A percentile compares a stretch with the other conserved stretches of the same genome.
phyloP scores from a whole-genome alignment of 2,888 invertebrate species.

The Eristalinus aeneus region DNA sequence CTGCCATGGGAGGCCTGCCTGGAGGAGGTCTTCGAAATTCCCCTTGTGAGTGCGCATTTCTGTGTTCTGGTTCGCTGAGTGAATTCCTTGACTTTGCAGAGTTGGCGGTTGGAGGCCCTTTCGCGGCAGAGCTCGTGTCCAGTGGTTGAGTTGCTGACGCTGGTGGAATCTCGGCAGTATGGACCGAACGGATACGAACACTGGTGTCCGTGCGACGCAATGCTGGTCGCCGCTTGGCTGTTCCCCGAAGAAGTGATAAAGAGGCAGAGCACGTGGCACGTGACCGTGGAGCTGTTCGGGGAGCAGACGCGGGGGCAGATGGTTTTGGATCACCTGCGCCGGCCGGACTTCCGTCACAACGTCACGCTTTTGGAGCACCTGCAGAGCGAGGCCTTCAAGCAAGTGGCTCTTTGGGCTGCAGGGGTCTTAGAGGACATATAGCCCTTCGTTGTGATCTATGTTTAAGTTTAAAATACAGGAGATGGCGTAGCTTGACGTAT shows the following conservation, averaged over 20 bases:
- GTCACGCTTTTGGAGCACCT: conserved; percentile 79
- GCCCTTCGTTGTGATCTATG: too few species aligned
- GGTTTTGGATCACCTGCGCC: conserved; percentile 82
- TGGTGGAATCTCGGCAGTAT: background rate
- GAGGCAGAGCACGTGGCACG: conserved; percentile 78
- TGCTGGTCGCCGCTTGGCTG: conserved; percentile 81
- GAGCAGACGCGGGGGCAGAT: conserved; percentile 84
- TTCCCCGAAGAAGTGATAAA: conserved; percentile 76
- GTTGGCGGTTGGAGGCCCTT: background rate
- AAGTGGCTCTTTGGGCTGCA: background rate
- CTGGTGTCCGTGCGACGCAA: conserved; percentile 82
- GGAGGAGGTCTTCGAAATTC: conserved; percentile 75
- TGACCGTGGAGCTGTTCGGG: conserved; percentile 84
- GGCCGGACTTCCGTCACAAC: conserved; percentile 74
- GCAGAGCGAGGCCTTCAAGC: conserved; percentile 72
- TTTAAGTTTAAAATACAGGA: too few species aligned
- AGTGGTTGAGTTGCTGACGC: background rate
- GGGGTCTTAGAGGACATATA: background rate
- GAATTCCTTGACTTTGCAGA: conserved; percentile 74
- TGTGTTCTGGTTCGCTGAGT: background rate
- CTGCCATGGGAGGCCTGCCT: conserved; percentile 87
- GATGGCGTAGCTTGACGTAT: too few species aligned
- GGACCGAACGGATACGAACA: background rate
- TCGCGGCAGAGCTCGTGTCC: background rate
- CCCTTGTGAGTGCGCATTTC: conserved; percentile 74